Evolutionary conservation across 2,113 vertebrate genomes (phyloP).

Genomic region (Megaleporinus macrocephalus): DNA sequence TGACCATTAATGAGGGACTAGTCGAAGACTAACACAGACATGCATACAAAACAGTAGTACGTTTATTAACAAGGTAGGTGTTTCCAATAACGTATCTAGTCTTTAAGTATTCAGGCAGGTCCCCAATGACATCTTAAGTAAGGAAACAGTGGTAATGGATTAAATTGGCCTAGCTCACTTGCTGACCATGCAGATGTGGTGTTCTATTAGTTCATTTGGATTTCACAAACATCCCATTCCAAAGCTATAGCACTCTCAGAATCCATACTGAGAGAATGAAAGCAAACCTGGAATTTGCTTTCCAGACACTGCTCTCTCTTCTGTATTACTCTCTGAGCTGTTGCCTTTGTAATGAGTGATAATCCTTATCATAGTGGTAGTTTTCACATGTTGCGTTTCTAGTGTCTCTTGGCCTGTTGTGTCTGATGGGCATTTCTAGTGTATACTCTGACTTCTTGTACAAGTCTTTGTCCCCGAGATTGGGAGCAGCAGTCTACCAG

Average conservation of each 20-base stretch:
- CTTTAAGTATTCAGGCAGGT: too few relatives aligned
- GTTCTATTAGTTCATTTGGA: background rate
- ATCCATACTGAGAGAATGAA: slow-evolving; percentile 24
- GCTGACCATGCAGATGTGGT: background rate
- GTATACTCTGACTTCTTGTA: background rate
- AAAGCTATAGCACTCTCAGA: background rate
- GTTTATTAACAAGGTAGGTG: too few relatives aligned
- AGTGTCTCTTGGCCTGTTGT: background rate
- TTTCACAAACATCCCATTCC: background rate
- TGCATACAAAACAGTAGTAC: too few relatives aligned
- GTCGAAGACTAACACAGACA: too few relatives aligned
- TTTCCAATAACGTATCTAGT: too few relatives aligned
- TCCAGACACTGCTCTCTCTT: background rate
- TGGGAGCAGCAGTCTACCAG: background rate
- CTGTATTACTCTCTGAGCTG: slow-evolving; percentile 24
- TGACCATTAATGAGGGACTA: too few relatives aligned
- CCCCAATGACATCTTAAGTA: background rate
- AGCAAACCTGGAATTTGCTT: slow-evolving; percentile 22
- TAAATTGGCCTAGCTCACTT: background rate
- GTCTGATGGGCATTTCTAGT: background rate
- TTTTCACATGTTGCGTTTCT: slow-evolving; percentile 17
- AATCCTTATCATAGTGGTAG: slow-evolving; percentile 19
- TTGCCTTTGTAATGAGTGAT: slow-evolving; percentile 25
- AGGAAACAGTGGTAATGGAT: background rate
- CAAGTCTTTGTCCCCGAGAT: background rate